Evolutionary conservation across 2,113 vertebrate genomes (phyloP).

Genomic region (Pelusios castaneus): DNA sequence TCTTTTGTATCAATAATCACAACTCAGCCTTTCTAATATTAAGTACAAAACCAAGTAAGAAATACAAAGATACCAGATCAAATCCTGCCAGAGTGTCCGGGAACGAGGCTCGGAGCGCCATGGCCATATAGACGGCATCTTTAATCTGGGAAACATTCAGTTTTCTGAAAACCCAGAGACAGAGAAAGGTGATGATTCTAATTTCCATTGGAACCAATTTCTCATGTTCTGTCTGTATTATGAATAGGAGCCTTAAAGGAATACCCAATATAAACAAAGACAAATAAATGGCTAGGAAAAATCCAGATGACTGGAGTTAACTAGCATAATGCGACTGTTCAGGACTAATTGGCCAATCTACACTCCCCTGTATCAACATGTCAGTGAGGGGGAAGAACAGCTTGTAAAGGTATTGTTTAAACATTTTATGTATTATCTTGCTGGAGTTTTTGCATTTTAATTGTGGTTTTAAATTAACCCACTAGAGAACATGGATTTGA

Average conservation of each 20-base stretch:
- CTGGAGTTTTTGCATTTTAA: neutral
- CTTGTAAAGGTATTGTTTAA: neutral
- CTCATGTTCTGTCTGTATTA: neutral
- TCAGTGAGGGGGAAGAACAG: neutral
- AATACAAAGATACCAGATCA: conserved; percentile 83
- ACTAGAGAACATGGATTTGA: neutral
- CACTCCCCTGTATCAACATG: neutral
- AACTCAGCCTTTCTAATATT: neutral
- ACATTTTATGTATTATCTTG: neutral
- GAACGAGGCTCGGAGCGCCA: conserved; percentile 80
- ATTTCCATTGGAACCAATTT: neutral
- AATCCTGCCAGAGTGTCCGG: conserved; percentile 89
- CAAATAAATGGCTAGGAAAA: conserved; percentile 55
- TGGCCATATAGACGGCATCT: conserved; percentile 74
- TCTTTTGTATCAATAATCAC: neutral
- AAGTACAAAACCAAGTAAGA: neutral
- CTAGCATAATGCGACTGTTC: conserved; percentile 32
- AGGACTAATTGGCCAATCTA: neutral
- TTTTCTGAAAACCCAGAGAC: conserved; percentile 73
- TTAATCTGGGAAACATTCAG: conserved; percentile 72
- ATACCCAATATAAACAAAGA: conserved; percentile 32
- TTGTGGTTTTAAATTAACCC: neutral
- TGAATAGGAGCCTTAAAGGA: neutral
- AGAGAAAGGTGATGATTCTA: conserved; percentile 22
- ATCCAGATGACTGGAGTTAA: conserved; percentile 49